phyloP scores from a whole-genome alignment of 2,888 invertebrate genomes.

The Meliscaeva auricollis region DNA sequence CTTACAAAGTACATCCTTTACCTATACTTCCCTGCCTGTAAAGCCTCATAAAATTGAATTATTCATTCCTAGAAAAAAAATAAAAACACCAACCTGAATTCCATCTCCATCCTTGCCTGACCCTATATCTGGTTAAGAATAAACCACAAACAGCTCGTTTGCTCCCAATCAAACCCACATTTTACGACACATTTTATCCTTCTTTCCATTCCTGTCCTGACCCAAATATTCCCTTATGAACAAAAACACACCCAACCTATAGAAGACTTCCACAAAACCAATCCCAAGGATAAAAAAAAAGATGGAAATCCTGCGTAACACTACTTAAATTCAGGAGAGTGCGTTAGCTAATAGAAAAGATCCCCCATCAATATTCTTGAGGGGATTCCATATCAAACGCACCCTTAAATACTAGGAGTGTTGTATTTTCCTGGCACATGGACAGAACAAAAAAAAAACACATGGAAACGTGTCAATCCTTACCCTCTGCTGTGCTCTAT shows the following conservation, averaged over 20 bases:
- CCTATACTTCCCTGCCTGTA: not conserved
- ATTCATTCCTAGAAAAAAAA: constrained; percentile 31
- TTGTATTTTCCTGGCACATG: not conserved
- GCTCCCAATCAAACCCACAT: constrained; percentile 72
- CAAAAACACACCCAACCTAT: constrained; percentile 61
- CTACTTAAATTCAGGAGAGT: constrained; percentile 34
- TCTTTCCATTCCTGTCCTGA: constrained; percentile 51
- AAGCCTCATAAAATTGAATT: constrained; percentile 52
- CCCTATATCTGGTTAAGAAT: constrained; percentile 10
- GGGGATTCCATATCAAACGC: constrained; percentile 32
- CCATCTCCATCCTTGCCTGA: constrained; percentile 34
- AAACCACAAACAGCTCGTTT: constrained; percentile 72
- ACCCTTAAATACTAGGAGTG: constrained; percentile 62
- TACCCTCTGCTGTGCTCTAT: constrained; percentile 60
- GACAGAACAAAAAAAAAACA: too few species aligned
- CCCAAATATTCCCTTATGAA: constrained; percentile 52
- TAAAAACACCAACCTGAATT: constrained; percentile 1
- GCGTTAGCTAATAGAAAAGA: constrained; percentile 29
- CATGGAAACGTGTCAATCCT: constrained; percentile 51
- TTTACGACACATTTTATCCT: constrained; percentile 44
- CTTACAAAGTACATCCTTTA: constrained; percentile 42
- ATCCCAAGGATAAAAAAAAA: constrained; percentile 34
- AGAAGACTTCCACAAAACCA: constrained; percentile 36
- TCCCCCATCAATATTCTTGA: constrained; percentile 11
- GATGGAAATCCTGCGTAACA: constrained; percentile 61